Evolutionary conservation across 2,797 vertebrate genomes (phyloP), one percentile per base, ranked within the genome.

Genomic region (Helostoma temminkii): DNA sequence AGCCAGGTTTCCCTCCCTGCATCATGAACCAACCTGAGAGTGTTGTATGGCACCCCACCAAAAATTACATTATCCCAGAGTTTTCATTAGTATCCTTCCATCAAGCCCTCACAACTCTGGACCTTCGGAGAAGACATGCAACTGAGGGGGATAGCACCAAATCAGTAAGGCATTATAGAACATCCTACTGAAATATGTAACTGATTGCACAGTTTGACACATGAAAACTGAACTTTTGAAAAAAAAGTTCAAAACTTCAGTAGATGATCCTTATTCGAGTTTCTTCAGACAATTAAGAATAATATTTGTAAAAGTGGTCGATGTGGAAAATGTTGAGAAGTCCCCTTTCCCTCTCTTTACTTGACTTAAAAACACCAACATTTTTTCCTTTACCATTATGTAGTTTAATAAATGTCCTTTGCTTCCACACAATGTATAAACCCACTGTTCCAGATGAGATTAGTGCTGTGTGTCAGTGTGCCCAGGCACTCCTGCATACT

Each of bases 31-130:
- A 89, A 89, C 84, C 90, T 88, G 84, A 91, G 85, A 88, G 71
- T 71, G 86, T 80, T 32, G 55, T 45, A 78, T 92, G 93, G 90
- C 89, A 77, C 36, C 1, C 54, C 49, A 88, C 91, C 92, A 92
- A 92, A 79, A 88, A 89, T 85, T 26, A 92, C 90, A 90, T 91
- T 92, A 91, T 91, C 87, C 90, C 71, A 73, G 71, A 86, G 73
- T 91, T 93, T 93, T 91, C 91, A 90, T 91, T 85, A 87, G 84
- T 86, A 84, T 76, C 89, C 91, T 91, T 92, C 93, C 86, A 90
- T 93, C 90, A 89, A 84, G 81, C 76, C 84, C 87, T 90, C 88
- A 88, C 80, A 81, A 76, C 74, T 54, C 59, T 73, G 81, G 81
- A 85, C 83, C 85, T 60, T 67, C 76, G 76, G 69, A 84, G 83